These are phyloP conservation scores for Nebria salina DNA, from an alignment of 2,888 invertebrate species.

Conservation along the genomic window DNA sequence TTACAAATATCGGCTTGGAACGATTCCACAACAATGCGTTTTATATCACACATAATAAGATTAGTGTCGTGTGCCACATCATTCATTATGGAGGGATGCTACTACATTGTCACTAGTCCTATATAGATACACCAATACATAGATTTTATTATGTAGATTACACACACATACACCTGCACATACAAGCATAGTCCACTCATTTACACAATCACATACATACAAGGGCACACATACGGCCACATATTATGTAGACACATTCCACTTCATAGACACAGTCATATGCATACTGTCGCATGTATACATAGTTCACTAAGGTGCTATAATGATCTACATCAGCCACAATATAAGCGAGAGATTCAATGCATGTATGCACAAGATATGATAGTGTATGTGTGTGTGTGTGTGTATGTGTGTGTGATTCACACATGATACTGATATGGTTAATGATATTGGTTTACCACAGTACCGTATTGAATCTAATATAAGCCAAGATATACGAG, in stretches of 20 bases:
- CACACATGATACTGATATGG: not conserved
- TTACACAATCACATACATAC: not conserved
- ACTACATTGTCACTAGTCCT: not conserved
- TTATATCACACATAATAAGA: conserved; percentile 46
- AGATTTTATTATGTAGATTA: not conserved
- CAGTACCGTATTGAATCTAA: not conserved
- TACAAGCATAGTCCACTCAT: not conserved
- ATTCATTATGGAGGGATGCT: conserved; percentile 37
- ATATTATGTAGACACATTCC: too few relatives aligned
- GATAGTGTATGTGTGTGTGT: not conserved
- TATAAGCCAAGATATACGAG: not conserved
- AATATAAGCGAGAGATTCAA: conserved; percentile 10
- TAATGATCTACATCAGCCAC: conserved; percentile 32
- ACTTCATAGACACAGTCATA: not conserved
- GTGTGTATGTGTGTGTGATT: not conserved
- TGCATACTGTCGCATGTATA: not conserved
- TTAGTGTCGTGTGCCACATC: conserved; percentile 36
- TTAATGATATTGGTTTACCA: not conserved
- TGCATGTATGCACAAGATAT: not conserved
- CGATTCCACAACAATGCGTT: conserved; percentile 46
- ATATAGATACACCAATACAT: not conserved
- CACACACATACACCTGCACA: not conserved
- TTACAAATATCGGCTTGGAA: conserved; percentile 42
- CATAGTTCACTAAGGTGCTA: conserved; percentile 24
- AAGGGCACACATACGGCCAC: too few relatives aligned